Evolutionary conservation across 2,113 vertebrate species (phyloP).

Genomic region (Aspidoscelis tigris): DNA sequence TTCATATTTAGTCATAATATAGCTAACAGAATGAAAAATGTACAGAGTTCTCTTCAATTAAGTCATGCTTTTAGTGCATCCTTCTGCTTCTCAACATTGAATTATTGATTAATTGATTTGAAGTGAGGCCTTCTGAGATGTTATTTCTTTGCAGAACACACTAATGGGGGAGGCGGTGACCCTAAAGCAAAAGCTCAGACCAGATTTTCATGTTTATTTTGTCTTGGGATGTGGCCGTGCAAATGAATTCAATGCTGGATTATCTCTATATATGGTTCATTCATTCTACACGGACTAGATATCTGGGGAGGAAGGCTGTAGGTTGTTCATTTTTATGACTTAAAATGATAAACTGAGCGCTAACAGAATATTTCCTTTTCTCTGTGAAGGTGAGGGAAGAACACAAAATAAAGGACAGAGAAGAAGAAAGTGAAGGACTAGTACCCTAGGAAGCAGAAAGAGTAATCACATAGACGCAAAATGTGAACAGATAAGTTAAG

Average conservation of each 20-base stretch:
- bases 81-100: background rate
- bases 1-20: background rate
- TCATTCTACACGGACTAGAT: too few relatives aligned
- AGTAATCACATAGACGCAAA: background rate
- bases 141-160: background rate
- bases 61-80: background rate
- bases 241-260: background rate
- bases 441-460: conserved; percentile 6
- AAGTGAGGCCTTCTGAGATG: background rate
- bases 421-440: background rate
- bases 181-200: background rate
- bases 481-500: background rate
- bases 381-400: background rate
- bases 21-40: background rate
- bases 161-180: background rate
- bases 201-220: background rate
- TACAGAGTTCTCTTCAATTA: background rate
- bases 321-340: background rate
- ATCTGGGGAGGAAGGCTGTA: background rate
- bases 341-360: background rate
- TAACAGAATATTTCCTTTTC: background rate
- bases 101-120: background rate
- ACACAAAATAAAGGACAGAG: too few relatives aligned
- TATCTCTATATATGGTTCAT: background rate
- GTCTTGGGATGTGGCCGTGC: background rate